Conservation (phyloP, 2,888 invertebrate species). For the Pyrrhia umbra region DNA sequence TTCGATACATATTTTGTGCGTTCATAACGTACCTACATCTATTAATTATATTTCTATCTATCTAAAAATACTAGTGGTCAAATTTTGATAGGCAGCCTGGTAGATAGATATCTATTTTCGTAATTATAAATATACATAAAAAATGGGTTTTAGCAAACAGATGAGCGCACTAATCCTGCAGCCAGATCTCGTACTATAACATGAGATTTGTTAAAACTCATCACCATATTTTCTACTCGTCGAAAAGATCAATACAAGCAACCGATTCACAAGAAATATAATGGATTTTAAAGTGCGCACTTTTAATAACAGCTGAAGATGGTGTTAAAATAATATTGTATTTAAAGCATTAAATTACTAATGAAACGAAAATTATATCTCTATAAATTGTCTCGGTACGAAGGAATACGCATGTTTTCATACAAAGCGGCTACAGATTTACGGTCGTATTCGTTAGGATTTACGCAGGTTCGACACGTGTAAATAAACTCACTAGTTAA, state of each 20-base stretch:
- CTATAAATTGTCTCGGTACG: slow-evolving; percentile 48
- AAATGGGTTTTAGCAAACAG: no score
- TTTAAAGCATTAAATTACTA: slow-evolving; percentile 34
- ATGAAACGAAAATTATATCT: slow-evolving; percentile 48
- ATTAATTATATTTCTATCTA: no score
- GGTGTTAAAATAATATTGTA: slow-evolving; percentile 59
- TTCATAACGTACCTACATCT: no score
- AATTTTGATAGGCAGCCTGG: no score
- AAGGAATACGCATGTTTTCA: slow-evolving; percentile 47
- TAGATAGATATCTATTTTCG: no score
- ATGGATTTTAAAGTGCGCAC: slow-evolving; percentile 67
- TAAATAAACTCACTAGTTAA: slow-evolving; percentile 73
- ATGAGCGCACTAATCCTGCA: no score
- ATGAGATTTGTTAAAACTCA: slow-evolving; percentile 48
- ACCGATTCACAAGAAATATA: slow-evolving; percentile 48
- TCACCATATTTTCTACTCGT: slow-evolving; percentile 33
- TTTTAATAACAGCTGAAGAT: slow-evolving; percentile 62
- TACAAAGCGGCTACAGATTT: slow-evolving; percentile 65
- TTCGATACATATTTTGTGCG: no score
- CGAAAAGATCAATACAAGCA: no score
- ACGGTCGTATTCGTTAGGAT: slow-evolving; percentile 72
- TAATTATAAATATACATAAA: no score
- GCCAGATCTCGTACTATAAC: no score
- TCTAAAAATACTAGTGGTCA: no score
- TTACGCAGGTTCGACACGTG: slow-evolving; percentile 70